Evolutionary conservation across 2,113 vertebrate genomes (phyloP).

Genomic region (Empidonax alnorum): DNA sequence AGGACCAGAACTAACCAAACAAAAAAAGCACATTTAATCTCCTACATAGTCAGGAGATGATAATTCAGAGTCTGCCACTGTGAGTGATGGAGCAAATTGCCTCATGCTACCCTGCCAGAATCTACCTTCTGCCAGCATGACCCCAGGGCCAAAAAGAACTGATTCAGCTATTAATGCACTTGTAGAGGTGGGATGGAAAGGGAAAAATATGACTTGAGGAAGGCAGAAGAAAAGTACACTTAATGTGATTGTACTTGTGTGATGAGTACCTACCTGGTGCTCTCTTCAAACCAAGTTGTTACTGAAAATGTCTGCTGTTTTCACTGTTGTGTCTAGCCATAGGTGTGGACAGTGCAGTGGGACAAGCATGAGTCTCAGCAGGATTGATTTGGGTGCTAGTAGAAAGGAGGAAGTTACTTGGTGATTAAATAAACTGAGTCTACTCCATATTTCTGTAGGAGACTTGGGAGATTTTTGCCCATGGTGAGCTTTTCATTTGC

Average conservation of each 20-base stretch:
- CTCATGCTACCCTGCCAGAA: background rate
- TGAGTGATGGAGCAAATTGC: background rate
- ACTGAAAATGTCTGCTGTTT: background rate
- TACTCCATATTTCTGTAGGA: background rate
- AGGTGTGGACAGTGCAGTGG: background rate
- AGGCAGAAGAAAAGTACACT: background rate
- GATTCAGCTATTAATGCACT: background rate
- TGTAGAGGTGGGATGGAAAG: background rate
- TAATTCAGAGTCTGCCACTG: background rate
- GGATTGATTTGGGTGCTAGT: background rate
- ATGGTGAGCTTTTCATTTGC: background rate
- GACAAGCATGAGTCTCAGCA: background rate
- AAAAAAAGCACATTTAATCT: background rate
- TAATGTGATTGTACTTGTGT: background rate
- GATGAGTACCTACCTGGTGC: background rate
- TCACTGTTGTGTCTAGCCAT: background rate
- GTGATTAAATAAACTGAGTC: background rate
- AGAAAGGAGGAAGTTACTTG: background rate
- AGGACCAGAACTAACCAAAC: background rate
- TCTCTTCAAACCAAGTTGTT: background rate
- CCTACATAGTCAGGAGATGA: accelerated
- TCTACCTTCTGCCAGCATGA: background rate
- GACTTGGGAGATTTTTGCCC: background rate
- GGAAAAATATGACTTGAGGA: background rate
- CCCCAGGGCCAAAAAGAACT: background rate